A percentile compares a stretch with the other conserved stretches of the same genome.
Conservation (phyloP, 1,140 invertebrate genomes). For the Drosophila auraria region DNA sequence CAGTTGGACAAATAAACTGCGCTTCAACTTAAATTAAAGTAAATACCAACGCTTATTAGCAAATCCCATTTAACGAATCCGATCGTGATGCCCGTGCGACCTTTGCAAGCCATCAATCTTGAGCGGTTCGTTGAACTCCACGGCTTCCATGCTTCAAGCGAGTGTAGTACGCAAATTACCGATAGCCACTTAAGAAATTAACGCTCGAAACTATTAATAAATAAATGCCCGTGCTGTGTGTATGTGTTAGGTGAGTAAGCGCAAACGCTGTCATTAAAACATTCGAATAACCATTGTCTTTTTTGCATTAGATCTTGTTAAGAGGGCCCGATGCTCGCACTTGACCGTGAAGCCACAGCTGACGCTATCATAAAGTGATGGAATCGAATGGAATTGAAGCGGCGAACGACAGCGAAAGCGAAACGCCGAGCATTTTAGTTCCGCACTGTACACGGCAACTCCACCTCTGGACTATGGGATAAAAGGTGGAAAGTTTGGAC, state of each 20-base stretch:
- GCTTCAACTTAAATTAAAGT: conserved; percentile 28
- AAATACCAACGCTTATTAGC: conserved; percentile 29
- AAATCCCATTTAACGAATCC: conserved; percentile 46
- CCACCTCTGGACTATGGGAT: conserved; percentile 28
- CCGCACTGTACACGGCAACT: conserved; percentile 55
- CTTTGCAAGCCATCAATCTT: conserved; percentile 49
- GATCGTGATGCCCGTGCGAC: conserved; percentile 69
- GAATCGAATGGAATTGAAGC: conserved; percentile 45
- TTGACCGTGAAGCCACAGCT: conserved; percentile 71
- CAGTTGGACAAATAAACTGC: neutral
- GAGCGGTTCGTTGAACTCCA: conserved; percentile 66
- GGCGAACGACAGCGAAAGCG: conserved; percentile 65
- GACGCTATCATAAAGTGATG: neutral
- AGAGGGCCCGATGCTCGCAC: conserved; percentile 57
- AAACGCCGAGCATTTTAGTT: conserved; percentile 69
- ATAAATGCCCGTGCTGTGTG: conserved; percentile 33
- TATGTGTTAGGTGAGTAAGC: conserved; percentile 15
- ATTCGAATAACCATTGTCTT: conserved; percentile 50
- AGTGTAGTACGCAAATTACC: conserved; percentile 78
- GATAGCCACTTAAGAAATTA: conserved; percentile 68
- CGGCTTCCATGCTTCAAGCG: conserved; percentile 1
- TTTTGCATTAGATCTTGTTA: conserved; percentile 79
- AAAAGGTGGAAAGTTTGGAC: neutral
- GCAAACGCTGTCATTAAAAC: conserved; percentile 51
- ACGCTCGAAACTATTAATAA: conserved; percentile 59